Conservation (phyloP, 1,140 invertebrate species). For the Drosophila pectinifera region DNA sequence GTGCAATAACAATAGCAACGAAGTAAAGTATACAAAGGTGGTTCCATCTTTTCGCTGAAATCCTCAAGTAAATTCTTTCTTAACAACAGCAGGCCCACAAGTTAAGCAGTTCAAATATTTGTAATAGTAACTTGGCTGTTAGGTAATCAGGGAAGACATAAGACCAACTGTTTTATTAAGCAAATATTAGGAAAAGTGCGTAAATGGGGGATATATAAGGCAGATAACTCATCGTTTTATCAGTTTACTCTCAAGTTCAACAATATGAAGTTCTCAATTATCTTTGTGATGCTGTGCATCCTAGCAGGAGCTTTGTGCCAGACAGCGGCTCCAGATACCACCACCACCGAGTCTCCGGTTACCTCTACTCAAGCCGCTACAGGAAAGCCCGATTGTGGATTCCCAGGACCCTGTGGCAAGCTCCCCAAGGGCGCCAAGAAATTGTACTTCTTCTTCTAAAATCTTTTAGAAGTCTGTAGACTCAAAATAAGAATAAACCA, state of each 20-base stretch:
- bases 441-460: slow-evolving; percentile 32
- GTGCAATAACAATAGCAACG: slow-evolving; percentile 1
- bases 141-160: neutral
- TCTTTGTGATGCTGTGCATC: neutral
- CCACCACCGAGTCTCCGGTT: neutral
- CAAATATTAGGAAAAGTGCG: neutral
- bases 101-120: slow-evolving; percentile 26
- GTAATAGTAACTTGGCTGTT: neutral
- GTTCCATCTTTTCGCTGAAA: slow-evolving; percentile 6
- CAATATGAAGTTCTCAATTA: slow-evolving; percentile 11
- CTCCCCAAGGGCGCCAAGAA: slow-evolving; percentile 5
- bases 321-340: neutral
- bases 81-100: neutral
- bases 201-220: too few species aligned
- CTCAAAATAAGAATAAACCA: slow-evolving; percentile 17
- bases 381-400: neutral
- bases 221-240: neutral
- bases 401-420: neutral
- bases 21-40: slow-evolving; percentile 1
- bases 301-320: neutral
- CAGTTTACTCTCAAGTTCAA: neutral
- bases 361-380: neutral
- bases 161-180: neutral
- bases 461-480: too few species aligned
- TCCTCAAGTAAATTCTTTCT: neutral